These are phyloP conservation scores for Conistra vaccinii DNA, from an alignment of 2,888 invertebrate genomes.

Conservation along the genomic window DNA sequence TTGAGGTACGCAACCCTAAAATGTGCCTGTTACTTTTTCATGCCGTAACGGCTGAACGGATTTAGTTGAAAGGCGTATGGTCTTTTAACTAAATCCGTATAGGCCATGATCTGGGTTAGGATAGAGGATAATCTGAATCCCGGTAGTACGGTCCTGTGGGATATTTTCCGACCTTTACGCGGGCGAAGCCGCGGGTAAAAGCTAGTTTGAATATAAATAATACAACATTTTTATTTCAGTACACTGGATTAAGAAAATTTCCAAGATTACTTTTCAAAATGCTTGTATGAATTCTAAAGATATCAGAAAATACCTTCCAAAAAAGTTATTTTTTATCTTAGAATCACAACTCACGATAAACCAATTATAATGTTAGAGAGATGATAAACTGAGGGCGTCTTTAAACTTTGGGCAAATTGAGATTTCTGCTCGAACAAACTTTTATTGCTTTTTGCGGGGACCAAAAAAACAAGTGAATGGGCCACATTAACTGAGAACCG, in stretches of 20 bases:
- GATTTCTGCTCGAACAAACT: slow-evolving; percentile 83
- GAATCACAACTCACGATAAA: slow-evolving; percentile 66
- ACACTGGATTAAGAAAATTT: neutral
- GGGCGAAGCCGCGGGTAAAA: too few relatives aligned
- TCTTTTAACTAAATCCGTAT: too few relatives aligned
- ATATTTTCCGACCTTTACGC: too few relatives aligned
- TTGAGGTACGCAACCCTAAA: too few relatives aligned
- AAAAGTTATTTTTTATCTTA: slow-evolving; percentile 41
- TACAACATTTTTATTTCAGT: neutral
- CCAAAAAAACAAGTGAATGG: slow-evolving; percentile 65
- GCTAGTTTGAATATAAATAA: neutral
- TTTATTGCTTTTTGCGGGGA: slow-evolving; percentile 81
- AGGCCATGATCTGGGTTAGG: too few relatives aligned
- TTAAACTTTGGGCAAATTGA: slow-evolving; percentile 79
- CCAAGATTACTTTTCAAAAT: neutral
- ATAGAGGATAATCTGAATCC: too few relatives aligned
- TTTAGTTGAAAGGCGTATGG: too few relatives aligned
- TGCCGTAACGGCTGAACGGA: too few relatives aligned
- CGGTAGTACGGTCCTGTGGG: too few relatives aligned
- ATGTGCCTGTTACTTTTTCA: too few relatives aligned
- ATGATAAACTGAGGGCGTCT: slow-evolving; percentile 71
- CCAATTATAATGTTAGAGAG: slow-evolving; percentile 75
- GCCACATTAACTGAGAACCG: slow-evolving; percentile 58
- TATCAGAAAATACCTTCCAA: neutral
- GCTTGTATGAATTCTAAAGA: slow-evolving; percentile 4